phyloP scores from a whole-genome alignment of 2,888 invertebrate species.

The Mesorhabditis belari region DNA sequence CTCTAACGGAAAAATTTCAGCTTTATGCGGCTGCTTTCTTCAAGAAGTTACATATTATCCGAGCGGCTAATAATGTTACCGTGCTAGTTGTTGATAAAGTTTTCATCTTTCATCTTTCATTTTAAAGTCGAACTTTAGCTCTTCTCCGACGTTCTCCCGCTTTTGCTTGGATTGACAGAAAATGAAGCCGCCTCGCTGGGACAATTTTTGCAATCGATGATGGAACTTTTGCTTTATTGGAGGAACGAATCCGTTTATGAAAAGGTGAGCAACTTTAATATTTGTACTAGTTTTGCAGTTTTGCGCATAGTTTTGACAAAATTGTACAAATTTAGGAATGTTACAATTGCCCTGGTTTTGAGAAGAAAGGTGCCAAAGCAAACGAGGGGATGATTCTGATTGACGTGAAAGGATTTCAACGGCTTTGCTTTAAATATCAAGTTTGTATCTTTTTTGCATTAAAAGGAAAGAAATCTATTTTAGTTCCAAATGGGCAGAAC shows the following conservation, averaged over 20 bases:
- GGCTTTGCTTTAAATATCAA: constrained; percentile 99
- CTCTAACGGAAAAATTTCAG: no score
- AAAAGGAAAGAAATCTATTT: not conserved
- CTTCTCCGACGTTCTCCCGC: constrained; percentile 94
- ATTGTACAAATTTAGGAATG: constrained; percentile 67
- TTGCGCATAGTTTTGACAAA: not conserved
- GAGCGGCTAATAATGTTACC: constrained; percentile 87
- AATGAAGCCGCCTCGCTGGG: constrained; percentile 95
- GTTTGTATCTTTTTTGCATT: constrained; percentile 2
- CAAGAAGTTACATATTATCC: constrained; percentile 83
- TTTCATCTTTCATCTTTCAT: no score
- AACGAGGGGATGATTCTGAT: constrained; percentile 68
- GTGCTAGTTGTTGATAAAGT: constrained; percentile 93
- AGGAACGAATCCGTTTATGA: constrained; percentile 85
- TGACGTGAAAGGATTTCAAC: constrained; percentile 75
- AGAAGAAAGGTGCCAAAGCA: constrained; percentile 54
- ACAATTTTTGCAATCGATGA: constrained; percentile 73
- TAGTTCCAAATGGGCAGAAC: constrained; percentile 14
- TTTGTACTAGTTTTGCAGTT: not conserved
- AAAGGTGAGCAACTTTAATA: constrained; percentile 57
- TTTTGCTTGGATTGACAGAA: constrained; percentile 92
- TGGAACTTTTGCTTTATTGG: constrained; percentile 93
- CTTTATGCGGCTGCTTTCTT: constrained; percentile 61
- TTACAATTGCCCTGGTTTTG: constrained; percentile 90
- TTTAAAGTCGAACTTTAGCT: constrained; percentile 65